Conservation (phyloP, 2,797 vertebrate genomes). For the Esox lucius region DNA sequence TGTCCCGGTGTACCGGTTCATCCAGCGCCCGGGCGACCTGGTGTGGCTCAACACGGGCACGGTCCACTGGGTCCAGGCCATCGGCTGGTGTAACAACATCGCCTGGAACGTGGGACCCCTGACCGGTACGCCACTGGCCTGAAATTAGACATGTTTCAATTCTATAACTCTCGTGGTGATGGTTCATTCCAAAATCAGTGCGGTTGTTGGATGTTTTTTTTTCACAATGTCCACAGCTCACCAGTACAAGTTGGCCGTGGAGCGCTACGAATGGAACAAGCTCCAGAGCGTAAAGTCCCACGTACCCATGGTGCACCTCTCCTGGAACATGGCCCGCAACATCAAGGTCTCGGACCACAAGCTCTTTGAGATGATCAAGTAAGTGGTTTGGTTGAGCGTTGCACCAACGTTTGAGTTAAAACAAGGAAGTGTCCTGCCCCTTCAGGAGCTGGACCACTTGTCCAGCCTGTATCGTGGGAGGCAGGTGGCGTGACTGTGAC, state of each 20-base stretch:
- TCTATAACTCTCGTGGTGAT: not conserved
- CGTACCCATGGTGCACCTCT: slow-evolving; percentile 99
- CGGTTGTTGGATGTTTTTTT: not conserved
- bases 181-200: not conserved
- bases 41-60: slow-evolving; percentile 99
- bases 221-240: slow-evolving; percentile 72
- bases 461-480: not conserved
- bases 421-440: not conserved
- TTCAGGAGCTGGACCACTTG: not conserved
- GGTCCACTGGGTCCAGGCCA: slow-evolving; percentile 98
- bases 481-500: no score
- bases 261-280: slow-evolving; percentile 99
- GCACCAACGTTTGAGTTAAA: not conserved
- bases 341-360: slow-evolving; percentile 99
- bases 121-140: slow-evolving; percentile 76
- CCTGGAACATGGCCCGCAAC: slow-evolving; percentile 99
- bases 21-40: slow-evolving; percentile 95
- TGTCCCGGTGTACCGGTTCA: slow-evolving; percentile 96
- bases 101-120: slow-evolving; percentile 98
- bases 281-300: slow-evolving; percentile 96
- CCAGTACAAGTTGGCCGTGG: slow-evolving; percentile 96
- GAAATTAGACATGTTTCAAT: no score
- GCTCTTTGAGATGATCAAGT: slow-evolving; percentile 99
- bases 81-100: slow-evolving; percentile 99
- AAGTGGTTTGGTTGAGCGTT: slow-evolving; percentile 60